Conservation (phyloP, 2,888 invertebrate species). For the Lepidochrysops patricia region DNA sequence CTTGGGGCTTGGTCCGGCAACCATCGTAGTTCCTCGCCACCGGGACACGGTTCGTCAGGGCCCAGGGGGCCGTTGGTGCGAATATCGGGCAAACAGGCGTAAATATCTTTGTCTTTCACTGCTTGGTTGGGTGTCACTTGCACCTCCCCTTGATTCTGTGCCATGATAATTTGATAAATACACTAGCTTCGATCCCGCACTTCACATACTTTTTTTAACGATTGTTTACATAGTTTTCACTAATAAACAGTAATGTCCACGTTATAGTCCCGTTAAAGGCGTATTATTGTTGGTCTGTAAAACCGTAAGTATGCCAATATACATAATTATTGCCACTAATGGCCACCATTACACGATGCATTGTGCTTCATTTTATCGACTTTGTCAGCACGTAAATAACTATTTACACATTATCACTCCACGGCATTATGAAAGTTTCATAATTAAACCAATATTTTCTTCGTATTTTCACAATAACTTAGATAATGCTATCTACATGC, state of each 20-base stretch:
- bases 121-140: constrained; percentile 71
- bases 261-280: constrained; percentile 36
- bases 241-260: constrained; percentile 34
- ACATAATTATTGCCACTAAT: constrained; percentile 73
- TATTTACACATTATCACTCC: constrained; percentile 39
- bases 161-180: constrained; percentile 63
- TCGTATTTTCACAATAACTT: constrained; percentile 48
- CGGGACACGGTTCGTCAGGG: constrained; percentile 64
- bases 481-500: constrained; percentile 68
- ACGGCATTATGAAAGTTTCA: constrained; percentile 36
- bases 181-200: constrained; percentile 47
- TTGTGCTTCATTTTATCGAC: constrained; percentile 58
- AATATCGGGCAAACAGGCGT: constrained; percentile 74
- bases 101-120: constrained; percentile 67
- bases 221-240: constrained; percentile 52
- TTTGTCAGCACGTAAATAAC: constrained; percentile 37
- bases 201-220: constrained; percentile 44
- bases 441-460: constrained; percentile 39
- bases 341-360: constrained; percentile 75
- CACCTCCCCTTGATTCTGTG: constrained; percentile 72
- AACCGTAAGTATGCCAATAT: constrained; percentile 70
- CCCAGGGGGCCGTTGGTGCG: constrained; percentile 65
- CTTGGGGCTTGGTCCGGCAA: constrained; percentile 94
- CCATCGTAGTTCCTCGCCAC: constrained; percentile 94
- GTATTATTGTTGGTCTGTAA: constrained; percentile 53